Percentiles rank a stretch among this genome's conserved stretches.
These are phyloP conservation scores for Melanostigma gelatinosum DNA, from an alignment of 2,113 vertebrate species.

Conservation along the genomic window DNA sequence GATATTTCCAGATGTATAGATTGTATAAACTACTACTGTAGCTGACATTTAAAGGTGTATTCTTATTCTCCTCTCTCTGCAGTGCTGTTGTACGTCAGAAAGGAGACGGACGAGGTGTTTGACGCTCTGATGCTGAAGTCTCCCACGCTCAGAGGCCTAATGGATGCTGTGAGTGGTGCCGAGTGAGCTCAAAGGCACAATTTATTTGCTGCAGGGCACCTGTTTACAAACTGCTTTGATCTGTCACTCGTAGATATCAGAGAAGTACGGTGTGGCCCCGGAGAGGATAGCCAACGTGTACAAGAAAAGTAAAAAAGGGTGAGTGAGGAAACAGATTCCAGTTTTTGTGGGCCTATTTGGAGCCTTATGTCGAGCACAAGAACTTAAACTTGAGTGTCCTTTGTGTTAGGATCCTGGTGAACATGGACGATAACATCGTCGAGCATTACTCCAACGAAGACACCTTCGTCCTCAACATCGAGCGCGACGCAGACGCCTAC, in stretches of 20 bases:
- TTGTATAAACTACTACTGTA: neutral
- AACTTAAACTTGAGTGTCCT: neutral
- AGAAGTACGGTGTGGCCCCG: constrained; percentile 91
- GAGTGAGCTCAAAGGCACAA: neutral
- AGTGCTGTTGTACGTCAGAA: constrained; percentile 97
- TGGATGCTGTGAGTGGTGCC: constrained; percentile 93
- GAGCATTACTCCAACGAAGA: constrained; percentile 98
- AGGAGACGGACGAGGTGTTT: constrained; percentile 95
- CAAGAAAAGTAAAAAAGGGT: constrained; percentile 99
- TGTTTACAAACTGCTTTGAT: constrained; percentile 8
- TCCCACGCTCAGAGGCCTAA: constrained; percentile 93
- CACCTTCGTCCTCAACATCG: constrained; percentile 95
- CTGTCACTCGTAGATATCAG: constrained; percentile 88
- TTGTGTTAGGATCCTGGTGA: constrained; percentile 91
- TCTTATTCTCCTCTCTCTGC: constrained; percentile 57
- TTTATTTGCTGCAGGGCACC: neutral
- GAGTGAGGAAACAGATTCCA: constrained; percentile 64
- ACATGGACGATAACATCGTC: constrained; percentile 98
- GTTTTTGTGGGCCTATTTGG: neutral
- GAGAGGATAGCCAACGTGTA: constrained; percentile 97
- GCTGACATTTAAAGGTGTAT: neutral
- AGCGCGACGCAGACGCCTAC: constrained; percentile 89
- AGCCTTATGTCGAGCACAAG: no score
- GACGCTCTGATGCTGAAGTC: constrained; percentile 97
- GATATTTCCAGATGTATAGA: neutral